Evolutionary conservation across 2,888 invertebrate genomes (phyloP), one percentile per base, ranked within the genome.

Genomic region (Tipula lateralis): DNA sequence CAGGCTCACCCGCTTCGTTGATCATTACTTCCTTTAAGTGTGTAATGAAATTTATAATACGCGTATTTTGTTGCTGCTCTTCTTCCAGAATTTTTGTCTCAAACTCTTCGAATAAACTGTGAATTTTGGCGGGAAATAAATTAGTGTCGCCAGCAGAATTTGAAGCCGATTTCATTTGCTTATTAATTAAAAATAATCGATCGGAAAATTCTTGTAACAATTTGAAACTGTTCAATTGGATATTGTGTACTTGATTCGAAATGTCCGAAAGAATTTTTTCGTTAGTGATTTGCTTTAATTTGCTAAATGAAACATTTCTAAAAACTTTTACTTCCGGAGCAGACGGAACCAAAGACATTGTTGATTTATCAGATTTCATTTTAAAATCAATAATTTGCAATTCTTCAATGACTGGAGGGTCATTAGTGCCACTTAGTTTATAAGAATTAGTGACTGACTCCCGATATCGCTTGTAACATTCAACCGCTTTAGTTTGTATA

Each of bases 391-490:
- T 16, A 3, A 85, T 29, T 84, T 86, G 85, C 1, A 85, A n/a
- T 36, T 86, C 85, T 2, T 85, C 85, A 24, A 83, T 83, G n/a
- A n/a, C 19, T 2, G 85, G 34, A 5, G 29, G 9, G 29, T 85
- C 84, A 6, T 39, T 83, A 32, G 85, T 84, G 0, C 85, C 86
- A n/a, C 83, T 39, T 24, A 32, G n/a, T 83, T 85, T 84, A 39
- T 85, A 83, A 7, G 82, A 66, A 44, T 85, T 86, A 9, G 12
- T 1, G 39, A 85, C 84, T 4, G 85, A 32, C 5, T 86, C 85
- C 30, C 85, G 82, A 9, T 85, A 32, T 0, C 66, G 9, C 83
- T 86, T 85, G 50, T 85, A 86, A n/a, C 12, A 80, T 16, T 44
- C 24, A 9, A 86, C 9, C 3, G 36, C 36, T 39, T 83, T 36